Evolutionary conservation across 2,888 invertebrate genomes (phyloP), one percentile per base, ranked within the genome.

Genomic region (Tinea semifulvella): DNA sequence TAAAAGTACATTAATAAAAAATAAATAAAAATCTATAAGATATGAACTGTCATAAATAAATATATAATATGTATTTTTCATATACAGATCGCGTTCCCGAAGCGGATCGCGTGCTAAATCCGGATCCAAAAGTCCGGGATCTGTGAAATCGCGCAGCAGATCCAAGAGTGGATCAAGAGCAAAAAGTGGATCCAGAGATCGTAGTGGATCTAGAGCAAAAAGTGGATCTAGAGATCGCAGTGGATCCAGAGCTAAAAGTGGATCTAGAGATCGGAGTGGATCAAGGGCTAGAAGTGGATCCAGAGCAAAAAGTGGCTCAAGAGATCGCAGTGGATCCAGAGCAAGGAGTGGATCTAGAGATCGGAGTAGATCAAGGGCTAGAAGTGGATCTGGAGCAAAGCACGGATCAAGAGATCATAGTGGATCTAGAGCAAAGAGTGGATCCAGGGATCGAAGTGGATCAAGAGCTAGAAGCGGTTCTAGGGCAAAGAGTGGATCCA

Each of bases 271-370:
- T n/a, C n/a, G 6, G 2, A 50, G 51, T 10, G 55, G 48, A 18
- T 50, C 53, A 16, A 47, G 50, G 7, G 57, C 56, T 7, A 46
- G 52, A 8, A 54, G 57, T 6, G 49, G 53, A 44, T 62, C 60
- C 6, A 50, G 53, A 25, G 6, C 6, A 6, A 25, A 8, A 25
- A 6, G 8, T 8, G 8, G 25, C n/a, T n/a, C n/a, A n/a, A n/a
- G n/a, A n/a, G n/a, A n/a, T n/a, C n/a, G n/a, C n/a, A n/a, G n/a
- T n/a, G n/a, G 49, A 42, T 55, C 45, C n/a, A n/a, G n/a, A n/a
- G n/a, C n/a, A n/a, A n/a, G n/a, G n/a, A n/a, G n/a, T n/a, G n/a
- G n/a, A n/a, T n/a, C n/a, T n/a, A n/a, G n/a, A n/a, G n/a, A n/a
- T n/a, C n/a, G n/a, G n/a, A n/a, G n/a, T n/a, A n/a, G 48, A 18